A percentile compares a stretch with the other conserved stretches of the same genome.
Evolutionary conservation across 2,113 vertebrate genomes (phyloP).

Genomic region (Coptodon bakossiorum): DNA sequence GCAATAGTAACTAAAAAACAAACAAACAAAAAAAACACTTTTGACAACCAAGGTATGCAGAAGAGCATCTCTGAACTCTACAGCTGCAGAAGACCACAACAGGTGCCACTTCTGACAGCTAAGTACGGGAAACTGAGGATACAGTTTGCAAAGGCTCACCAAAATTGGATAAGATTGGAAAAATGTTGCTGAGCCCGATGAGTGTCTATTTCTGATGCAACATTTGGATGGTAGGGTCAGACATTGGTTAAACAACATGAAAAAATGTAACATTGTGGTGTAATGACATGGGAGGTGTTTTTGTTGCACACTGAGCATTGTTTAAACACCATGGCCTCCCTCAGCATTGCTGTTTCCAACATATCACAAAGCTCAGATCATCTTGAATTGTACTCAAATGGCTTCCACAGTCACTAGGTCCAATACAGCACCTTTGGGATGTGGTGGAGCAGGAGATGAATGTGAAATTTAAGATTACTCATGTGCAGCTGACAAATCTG

Average conservation of each 20-base stretch:
- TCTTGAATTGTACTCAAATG: neutral
- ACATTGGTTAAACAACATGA: neutral
- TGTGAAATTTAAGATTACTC: neutral
- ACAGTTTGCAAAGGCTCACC: neutral
- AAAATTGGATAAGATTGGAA: neutral
- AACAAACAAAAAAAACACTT: rapidly evolving
- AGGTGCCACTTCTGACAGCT: neutral
- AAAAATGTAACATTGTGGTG: neutral
- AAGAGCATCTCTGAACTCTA: neutral
- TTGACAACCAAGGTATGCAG: neutral
- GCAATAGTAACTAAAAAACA: neutral
- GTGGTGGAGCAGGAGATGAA: neutral
- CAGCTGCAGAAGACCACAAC: neutral
- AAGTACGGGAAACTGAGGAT: neutral
- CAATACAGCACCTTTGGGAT: neutral
- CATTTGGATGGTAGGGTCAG: neutral
- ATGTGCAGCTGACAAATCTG: neutral
- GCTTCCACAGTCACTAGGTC: neutral
- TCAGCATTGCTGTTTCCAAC: neutral
- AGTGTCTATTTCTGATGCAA: neutral
- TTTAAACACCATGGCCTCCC: neutral
- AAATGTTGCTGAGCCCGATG: neutral
- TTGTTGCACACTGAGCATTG: neutral
- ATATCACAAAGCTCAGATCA: neutral
- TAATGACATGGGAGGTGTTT: neutral